Percentiles rank a stretch among this genome's conserved stretches.
Evolutionary conservation across 2,113 vertebrate species (phyloP).

Genomic region (Nycticebus coucang): DNA sequence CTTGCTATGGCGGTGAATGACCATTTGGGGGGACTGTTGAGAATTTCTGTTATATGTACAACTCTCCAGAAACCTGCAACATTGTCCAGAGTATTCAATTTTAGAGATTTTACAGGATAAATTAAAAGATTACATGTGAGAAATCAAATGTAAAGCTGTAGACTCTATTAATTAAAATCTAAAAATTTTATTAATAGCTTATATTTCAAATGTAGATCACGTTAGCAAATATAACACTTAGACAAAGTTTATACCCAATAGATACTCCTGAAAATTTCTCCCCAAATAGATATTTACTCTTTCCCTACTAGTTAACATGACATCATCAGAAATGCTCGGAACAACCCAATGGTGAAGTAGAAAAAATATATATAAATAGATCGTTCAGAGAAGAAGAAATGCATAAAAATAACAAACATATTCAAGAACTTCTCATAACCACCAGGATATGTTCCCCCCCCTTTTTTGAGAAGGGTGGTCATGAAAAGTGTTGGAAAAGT

Average conservation of each 20-base stretch:
- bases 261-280: background rate
- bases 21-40: background rate
- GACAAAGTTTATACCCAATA: background rate
- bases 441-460: background rate
- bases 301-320: background rate
- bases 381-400: background rate
- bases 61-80: background rate
- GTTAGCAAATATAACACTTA: background rate
- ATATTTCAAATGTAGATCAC: constrained; percentile 10
- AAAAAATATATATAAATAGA: background rate
- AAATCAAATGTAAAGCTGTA: background rate
- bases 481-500: background rate
- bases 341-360: background rate
- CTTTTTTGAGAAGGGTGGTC: background rate
- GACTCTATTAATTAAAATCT: background rate
- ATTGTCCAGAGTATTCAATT: background rate
- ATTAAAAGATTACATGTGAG: background rate
- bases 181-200: background rate
- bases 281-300: background rate
- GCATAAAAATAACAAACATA: background rate
- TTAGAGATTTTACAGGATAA: background rate
- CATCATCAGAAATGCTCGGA: background rate
- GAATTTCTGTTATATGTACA: rapidly evolving
- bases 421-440: background rate
- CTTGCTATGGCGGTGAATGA: constrained; percentile 15